Evolutionary conservation across 2,888 invertebrate species (phyloP).

Genomic region (Cantharis nigra): DNA sequence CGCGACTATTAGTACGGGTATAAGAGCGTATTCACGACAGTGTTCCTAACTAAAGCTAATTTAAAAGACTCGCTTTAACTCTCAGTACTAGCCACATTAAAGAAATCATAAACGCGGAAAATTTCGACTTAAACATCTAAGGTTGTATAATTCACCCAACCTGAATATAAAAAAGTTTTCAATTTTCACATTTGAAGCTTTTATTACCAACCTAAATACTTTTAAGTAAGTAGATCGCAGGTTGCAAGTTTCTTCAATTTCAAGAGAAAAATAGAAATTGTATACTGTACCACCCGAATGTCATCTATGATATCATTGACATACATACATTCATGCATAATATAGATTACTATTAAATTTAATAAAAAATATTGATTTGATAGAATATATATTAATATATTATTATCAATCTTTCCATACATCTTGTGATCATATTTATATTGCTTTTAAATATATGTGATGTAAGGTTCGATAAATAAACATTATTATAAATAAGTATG

Average conservation of each 20-base stretch:
- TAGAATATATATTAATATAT: too few species aligned
- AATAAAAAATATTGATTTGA: neutral
- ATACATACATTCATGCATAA: neutral
- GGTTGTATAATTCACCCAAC: too few species aligned
- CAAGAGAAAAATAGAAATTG: too few species aligned
- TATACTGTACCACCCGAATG: too few species aligned
- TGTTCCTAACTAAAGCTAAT: neutral
- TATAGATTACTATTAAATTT: neutral
- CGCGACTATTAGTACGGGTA: too few species aligned
- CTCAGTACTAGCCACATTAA: neutral
- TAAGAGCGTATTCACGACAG: neutral
- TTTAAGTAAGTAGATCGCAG: neutral
- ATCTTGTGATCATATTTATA: neutral
- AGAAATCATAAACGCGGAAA: neutral
- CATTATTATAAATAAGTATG: neutral
- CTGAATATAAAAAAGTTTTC: neutral
- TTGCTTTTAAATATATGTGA: neutral
- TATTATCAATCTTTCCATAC: neutral
- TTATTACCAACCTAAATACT: neutral
- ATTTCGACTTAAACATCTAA: neutral
- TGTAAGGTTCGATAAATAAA: neutral
- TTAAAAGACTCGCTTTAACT: neutral
- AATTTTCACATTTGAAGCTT: neutral
- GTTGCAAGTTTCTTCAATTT: too few species aligned
- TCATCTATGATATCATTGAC: too few species aligned